These are phyloP conservation scores for Sinella curviseta DNA, from an alignment of 1,140 invertebrate genomes.

Conservation along the genomic window DNA sequence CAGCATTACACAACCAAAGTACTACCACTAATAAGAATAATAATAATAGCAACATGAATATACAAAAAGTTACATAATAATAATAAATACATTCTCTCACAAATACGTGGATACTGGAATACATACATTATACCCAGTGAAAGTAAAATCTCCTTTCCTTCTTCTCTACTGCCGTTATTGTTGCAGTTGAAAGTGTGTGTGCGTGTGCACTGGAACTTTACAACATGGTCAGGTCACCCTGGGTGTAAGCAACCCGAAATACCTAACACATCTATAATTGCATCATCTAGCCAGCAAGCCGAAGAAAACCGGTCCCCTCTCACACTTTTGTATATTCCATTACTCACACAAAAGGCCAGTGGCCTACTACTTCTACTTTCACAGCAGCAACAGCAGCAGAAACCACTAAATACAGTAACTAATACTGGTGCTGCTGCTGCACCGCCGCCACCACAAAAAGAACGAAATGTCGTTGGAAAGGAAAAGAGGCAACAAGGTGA, in stretches of 20 bases:
- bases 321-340: too few relatives aligned
- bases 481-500: background rate
- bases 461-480: background rate
- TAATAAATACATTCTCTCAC: too few relatives aligned
- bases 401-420: too few relatives aligned
- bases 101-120: background rate
- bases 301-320: background rate
- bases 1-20: background rate
- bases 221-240: conserved; percentile 3
- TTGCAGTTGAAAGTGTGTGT: too few relatives aligned
- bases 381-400: too few relatives aligned
- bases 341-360: background rate
- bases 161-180: too few relatives aligned
- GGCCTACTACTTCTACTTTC: too few relatives aligned
- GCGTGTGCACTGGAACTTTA: background rate
- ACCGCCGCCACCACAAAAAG: too few relatives aligned
- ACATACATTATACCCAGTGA: too few relatives aligned
- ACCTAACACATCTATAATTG: background rate
- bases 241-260: background rate
- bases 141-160: too few relatives aligned
- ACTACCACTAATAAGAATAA: background rate
- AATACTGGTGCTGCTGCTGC: background rate
- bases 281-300: background rate
- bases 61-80: too few relatives aligned
- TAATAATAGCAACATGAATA: too few relatives aligned